Conservation (phyloP, 53 echinoderm and acorn worm genomes). For the Stichopus horrens region DNA sequence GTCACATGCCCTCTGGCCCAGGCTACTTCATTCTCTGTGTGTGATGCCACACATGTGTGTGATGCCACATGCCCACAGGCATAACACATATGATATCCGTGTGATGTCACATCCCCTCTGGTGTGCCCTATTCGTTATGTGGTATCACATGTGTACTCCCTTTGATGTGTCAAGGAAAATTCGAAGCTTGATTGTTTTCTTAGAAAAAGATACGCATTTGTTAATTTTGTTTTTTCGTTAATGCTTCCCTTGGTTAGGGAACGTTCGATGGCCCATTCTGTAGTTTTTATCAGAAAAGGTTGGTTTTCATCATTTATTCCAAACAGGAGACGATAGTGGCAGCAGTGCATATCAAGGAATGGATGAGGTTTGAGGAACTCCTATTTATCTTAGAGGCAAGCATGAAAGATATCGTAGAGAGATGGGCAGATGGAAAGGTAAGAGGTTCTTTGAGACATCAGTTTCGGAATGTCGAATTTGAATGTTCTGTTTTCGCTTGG, state of each 20-base stretch:
- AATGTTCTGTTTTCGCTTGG: background rate
- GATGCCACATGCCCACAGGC: too few species aligned
- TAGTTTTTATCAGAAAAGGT: background rate
- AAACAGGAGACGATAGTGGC: constrained; percentile 7
- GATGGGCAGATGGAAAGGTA: constrained; percentile 97
- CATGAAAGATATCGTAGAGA: constrained; percentile 89
- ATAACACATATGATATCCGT: too few species aligned
- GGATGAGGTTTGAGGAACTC: constrained; percentile 76
- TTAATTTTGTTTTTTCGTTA: too few species aligned
- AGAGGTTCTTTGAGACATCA: background rate
- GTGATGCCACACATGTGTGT: too few species aligned
- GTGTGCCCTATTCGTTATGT: too few species aligned
- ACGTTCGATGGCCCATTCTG: background rate
- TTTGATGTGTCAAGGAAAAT: too few species aligned
- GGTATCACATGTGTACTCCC: too few species aligned
- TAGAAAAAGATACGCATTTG: too few species aligned
- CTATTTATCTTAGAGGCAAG: constrained; percentile 82
- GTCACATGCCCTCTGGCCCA: too few species aligned
- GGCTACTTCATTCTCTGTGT: too few species aligned
- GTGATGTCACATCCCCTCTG: too few species aligned
- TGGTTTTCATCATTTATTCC: background rate
- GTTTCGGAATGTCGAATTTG: background rate
- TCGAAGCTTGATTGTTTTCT: too few species aligned
- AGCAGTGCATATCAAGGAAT: constrained; percentile 61
- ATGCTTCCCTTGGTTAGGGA: background rate